Evolutionary conservation across 2,113 vertebrate genomes (phyloP).

Genomic region (Setophaga petechia): DNA sequence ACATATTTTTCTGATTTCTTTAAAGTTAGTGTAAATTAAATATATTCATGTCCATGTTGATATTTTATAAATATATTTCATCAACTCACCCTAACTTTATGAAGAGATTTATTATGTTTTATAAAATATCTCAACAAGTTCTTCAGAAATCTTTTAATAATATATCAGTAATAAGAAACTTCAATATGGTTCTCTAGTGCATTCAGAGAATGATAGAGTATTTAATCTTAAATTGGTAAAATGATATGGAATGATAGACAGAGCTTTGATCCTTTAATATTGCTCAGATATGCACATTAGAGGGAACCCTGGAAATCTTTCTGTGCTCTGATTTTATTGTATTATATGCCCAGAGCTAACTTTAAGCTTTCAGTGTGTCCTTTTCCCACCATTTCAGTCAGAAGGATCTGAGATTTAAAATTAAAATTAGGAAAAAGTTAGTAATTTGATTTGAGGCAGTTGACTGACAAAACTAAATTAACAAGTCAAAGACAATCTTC

Average conservation of each 20-base stretch:
- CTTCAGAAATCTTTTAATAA: slow-evolving; percentile 13
- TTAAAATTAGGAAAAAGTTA: neutral
- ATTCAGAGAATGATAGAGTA: neutral
- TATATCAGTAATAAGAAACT: neutral
- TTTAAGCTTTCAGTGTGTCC: neutral
- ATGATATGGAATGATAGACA: neutral
- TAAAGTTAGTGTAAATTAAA: neutral
- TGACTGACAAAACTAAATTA: slow-evolving; percentile 65
- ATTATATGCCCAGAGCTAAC: neutral
- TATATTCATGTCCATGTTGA: neutral
- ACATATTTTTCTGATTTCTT: neutral
- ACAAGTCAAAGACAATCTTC: neutral
- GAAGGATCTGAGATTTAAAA: slow-evolving; percentile 35
- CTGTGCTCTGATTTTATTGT: neutral
- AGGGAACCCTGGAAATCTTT: neutral
- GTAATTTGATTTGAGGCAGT: slow-evolving; percentile 40
- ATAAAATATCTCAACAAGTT: slow-evolving; percentile 15
- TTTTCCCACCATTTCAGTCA: neutral
- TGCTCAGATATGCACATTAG: neutral
- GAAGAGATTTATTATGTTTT: neutral
- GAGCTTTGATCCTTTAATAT: slow-evolving; percentile 27
- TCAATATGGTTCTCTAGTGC: neutral
- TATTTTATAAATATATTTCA: slow-evolving; percentile 10
- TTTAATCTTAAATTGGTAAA: slow-evolving; percentile 46
- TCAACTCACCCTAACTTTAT: neutral